Evolutionary conservation across 2,113 vertebrate species (phyloP), one percentile per base, ranked within the genome.

Genomic region (Dicrurus megarhynchus): DNA sequence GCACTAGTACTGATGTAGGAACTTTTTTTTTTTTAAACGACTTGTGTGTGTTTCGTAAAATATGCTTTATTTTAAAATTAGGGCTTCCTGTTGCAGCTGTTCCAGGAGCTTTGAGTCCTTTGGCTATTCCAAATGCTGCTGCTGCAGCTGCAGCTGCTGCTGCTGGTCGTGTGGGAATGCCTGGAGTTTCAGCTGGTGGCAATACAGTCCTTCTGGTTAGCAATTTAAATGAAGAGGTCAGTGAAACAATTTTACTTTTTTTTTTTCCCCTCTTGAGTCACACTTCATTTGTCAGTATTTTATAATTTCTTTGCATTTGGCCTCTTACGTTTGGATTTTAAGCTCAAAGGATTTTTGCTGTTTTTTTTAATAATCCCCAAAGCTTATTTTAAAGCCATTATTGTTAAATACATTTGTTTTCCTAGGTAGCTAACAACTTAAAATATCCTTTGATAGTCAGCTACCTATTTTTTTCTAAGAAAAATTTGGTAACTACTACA

Each of bases 211-310:
- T 99, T 61, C 98, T 99, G 97, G 99, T 99, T 98, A 99, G 99
- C 99, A 99, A 99, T 98, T 98, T 99, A 91, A 99, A 99, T 42
- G 99, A 99, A 98, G 99, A 99, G 99, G 99, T 99, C 97, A 99
- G 99, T 99, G 92, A 98, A 96, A 96, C 85, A 52, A 76, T 84
- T 93, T 68, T 49, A 70, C 84, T 67, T n/a, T 56, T 50, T 57
- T 39, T 55, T 6, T 2, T 1, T 1, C 46, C 21, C 28, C 64
- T 37, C 82, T 87, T 79, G 74, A 83, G 84, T 71, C 94, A 86
- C 92, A 78, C 80, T 96, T 96, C 97, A 98, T 98, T 97, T 87
- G 95, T 97, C 96, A 84, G 79, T 97, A 78, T 95, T 94, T 96
- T 97, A 87, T 91, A 65, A 92, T 98, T 97, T 96, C 96, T 97